Conservation (phyloP, 2,113 vertebrate species). For the Monopterus albus region DNA sequence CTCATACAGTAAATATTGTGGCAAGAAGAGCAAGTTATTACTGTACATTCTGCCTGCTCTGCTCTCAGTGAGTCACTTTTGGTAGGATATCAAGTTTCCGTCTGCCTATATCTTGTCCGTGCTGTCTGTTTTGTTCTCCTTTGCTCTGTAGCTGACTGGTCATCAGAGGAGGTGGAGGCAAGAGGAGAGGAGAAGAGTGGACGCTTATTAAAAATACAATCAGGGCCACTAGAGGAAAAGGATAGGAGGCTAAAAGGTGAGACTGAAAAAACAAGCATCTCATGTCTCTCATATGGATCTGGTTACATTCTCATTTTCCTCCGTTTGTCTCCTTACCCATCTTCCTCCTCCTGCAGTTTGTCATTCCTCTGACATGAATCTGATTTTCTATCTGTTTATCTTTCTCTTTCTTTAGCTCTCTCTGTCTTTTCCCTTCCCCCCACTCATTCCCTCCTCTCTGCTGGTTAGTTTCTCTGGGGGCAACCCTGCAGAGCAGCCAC, state of each 20-base stretch:
- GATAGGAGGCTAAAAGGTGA: constrained; percentile 55
- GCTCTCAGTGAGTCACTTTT: constrained; percentile 2
- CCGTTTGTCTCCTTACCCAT: constrained; percentile 43
- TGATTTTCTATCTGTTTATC: constrained; percentile 53
- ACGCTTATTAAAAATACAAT: constrained; percentile 68
- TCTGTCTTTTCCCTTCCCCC: background rate
- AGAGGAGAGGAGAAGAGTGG: constrained; percentile 21
- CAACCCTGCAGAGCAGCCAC: constrained; percentile 25
- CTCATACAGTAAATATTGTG: constrained; percentile 5
- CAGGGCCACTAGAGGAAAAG: constrained; percentile 30
- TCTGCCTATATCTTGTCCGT: constrained; percentile 23
- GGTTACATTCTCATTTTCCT: constrained; percentile 58
- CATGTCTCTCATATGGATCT: constrained; percentile 35
- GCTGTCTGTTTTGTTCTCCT: constrained; percentile 15
- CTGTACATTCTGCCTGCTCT: background rate
- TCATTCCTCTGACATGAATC: constrained; percentile 41
- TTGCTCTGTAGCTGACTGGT: constrained; percentile 37
- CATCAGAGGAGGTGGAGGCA: constrained; percentile 30
- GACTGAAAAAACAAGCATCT: constrained; percentile 57
- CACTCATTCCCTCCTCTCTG: background rate
- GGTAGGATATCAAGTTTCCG: constrained; percentile 33
- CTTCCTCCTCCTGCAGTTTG: background rate
- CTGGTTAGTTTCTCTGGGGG: constrained; percentile 16
- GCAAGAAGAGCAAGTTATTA: constrained; percentile 22
- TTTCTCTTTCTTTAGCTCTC: constrained; percentile 14